Percentiles rank a stretch among this genome's conserved stretches.
Evolutionary conservation across 2,888 invertebrate species (phyloP).

Genomic region (Teinopalpus imperialis): DNA sequence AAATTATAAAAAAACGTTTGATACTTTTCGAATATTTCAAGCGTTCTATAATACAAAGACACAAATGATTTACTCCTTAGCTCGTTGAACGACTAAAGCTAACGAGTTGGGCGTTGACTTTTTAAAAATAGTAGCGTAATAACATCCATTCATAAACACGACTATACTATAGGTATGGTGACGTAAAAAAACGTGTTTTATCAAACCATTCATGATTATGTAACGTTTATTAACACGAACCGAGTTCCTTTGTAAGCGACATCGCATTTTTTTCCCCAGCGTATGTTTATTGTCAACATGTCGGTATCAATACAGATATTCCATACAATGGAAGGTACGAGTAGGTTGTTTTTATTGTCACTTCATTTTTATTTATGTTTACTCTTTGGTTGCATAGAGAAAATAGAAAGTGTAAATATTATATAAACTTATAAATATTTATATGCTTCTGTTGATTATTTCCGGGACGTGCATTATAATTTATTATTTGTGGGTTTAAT

Average conservation of each 20-base stretch:
- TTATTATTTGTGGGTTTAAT: too few relatives aligned
- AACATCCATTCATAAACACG: slow-evolving; percentile 15
- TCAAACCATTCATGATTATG: slow-evolving; percentile 13
- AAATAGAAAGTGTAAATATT: too few relatives aligned
- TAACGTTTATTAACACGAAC: slow-evolving; percentile 17
- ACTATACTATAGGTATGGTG: slow-evolving; percentile 3
- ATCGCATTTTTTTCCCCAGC: not conserved
- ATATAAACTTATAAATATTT: too few relatives aligned
- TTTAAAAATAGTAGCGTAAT: slow-evolving; percentile 11
- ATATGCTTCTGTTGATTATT: too few relatives aligned
- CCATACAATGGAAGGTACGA: too few relatives aligned
- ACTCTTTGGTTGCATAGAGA: too few relatives aligned
- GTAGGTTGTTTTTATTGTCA: not conserved
- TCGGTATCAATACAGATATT: not conserved
- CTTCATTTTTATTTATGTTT: too few relatives aligned
- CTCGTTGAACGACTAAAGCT: slow-evolving; percentile 2
- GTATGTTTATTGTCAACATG: not conserved
- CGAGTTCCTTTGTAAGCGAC: slow-evolving; percentile 1
- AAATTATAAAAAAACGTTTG: too few relatives aligned
- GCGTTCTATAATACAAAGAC: too few relatives aligned
- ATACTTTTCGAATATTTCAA: too few relatives aligned
- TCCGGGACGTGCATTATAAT: too few relatives aligned
- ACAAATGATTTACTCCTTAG: not conserved
- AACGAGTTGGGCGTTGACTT: slow-evolving; percentile 1
- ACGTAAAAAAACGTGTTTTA: slow-evolving; percentile 20